These are phyloP conservation scores for Zophobas atratus DNA, from an alignment of 1,140 invertebrate genomes.

Conservation along the genomic window DNA sequence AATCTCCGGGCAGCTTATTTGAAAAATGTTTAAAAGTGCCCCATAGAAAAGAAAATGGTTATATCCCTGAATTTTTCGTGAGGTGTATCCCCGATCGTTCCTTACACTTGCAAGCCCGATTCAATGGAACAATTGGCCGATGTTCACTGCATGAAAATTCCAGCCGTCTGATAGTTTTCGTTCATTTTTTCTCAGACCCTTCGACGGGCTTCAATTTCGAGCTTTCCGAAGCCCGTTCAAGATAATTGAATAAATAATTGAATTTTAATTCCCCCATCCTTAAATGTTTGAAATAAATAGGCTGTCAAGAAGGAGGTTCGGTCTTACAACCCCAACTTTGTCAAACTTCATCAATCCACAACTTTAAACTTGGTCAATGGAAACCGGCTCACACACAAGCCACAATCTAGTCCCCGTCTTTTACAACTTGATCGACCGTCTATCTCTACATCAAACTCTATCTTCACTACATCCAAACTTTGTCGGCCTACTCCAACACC, in stretches of 20 bases:
- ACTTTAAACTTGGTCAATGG: slow-evolving; percentile 39
- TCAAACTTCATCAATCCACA: slow-evolving; percentile 34
- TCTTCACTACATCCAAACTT: slow-evolving; percentile 8
- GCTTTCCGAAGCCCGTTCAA: background rate
- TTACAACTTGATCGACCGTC: slow-evolving; percentile 33
- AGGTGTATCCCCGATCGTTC: background rate
- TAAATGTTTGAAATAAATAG: slow-evolving; percentile 47
- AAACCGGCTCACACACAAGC: slow-evolving; percentile 21
- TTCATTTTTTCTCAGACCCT: background rate
- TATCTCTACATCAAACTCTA: slow-evolving; percentile 16
- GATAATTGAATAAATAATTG: slow-evolving; percentile 50
- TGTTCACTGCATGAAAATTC: background rate
- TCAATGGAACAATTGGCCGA: slow-evolving; percentile 7
- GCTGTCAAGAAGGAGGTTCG: slow-evolving; percentile 45
- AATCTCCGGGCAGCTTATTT: slow-evolving; percentile 26
- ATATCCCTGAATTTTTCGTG: slow-evolving; percentile 4
- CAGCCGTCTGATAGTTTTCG: slow-evolving; percentile 14
- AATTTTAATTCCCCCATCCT: slow-evolving; percentile 45
- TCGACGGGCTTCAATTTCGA: background rate
- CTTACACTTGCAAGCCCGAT: slow-evolving; percentile 16
- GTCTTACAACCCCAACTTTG: slow-evolving; percentile 27
- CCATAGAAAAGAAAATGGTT: slow-evolving; percentile 14
- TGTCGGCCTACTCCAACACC: background rate
- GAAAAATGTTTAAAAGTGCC: slow-evolving; percentile 5
- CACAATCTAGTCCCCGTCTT: slow-evolving; percentile 24